Conservation (phyloP, 2,888 invertebrate species). For the Ophonus ardosiacus region DNA sequence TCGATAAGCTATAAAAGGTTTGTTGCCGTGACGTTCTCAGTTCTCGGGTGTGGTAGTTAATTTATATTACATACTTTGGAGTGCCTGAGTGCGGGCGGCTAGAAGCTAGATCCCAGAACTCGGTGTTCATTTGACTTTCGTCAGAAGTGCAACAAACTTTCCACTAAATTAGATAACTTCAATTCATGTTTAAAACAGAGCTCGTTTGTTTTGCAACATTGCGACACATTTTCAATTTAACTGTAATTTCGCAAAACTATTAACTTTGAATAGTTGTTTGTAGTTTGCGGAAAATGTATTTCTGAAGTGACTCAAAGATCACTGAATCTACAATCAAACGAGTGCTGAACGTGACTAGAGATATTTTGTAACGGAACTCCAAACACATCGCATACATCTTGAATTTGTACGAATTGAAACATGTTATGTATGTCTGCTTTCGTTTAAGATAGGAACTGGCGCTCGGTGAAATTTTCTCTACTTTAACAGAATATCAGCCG, state of each 20-base stretch:
- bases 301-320: background rate
- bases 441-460: background rate
- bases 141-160: slow-evolving; percentile 52
- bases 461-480: no score
- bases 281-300: no score
- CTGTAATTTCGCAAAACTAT: background rate
- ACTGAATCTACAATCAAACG: slow-evolving; percentile 1
- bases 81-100: background rate
- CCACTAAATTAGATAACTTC: slow-evolving; percentile 17
- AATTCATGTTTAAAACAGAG: slow-evolving; percentile 27
- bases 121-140: slow-evolving; percentile 30
- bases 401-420: slow-evolving; percentile 23
- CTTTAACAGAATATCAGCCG: no score
- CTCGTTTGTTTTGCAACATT: slow-evolving; percentile 35
- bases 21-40: slow-evolving; percentile 12
- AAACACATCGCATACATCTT: slow-evolving; percentile 20
- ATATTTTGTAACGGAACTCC: slow-evolving; percentile 36
- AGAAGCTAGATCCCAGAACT: background rate
- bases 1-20: slow-evolving; percentile 41
- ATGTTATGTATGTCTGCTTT: background rate
- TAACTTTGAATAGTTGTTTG: background rate
- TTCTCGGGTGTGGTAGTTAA: background rate
- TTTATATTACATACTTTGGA: background rate
- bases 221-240: background rate
- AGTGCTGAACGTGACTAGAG: slow-evolving; percentile 32